Evolutionary conservation across 2,797 vertebrate species (phyloP), one percentile per base, ranked within the genome.

Genomic region (Amniataba percoides): DNA sequence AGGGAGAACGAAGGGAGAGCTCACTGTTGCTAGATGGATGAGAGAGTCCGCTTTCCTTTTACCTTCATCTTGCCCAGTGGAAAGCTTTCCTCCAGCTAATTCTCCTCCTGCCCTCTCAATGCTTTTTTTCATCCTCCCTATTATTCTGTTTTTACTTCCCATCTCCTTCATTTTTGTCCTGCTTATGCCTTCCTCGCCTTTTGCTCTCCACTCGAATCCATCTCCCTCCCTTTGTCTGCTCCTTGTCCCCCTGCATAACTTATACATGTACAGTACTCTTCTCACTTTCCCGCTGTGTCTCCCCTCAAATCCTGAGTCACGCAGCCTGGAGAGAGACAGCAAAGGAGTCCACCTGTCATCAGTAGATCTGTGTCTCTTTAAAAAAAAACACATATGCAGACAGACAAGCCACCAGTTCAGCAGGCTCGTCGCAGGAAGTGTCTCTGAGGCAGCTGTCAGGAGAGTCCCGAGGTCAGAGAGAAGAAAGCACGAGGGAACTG

Each of bases 1-100:
- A 74, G 70, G 77, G 27, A 62, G 68, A 18, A 27, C 5, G 66
- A 73, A 64, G 71, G 57, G 56, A 77, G 69, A 45, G 76, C 53
- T 74, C 53, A 48, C n/a, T 48, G 62, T 62, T 49, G 69, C 75
- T 73, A 34, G 83, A 86, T 81, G 76, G 80, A 87, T 86, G 69
- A 19, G 57, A 31, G 51, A 76, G 46, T 65, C 60, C 48, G 21
- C 1, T 25, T 80, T 77, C 23, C 43, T 15, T 40, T 64, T 36
- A 21, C 57, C 39, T 74, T 74, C 68, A 67, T 83, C 51, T 64
- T 1, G 64, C 59, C 67, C 61, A 7, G 27, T 62, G 36, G 18
- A 78, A 56, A 45, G 12, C 42, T 74, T 82, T 75, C 45, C 71
- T 81, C 57, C 25, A 65, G 71, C 61, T 12, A 31, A 13, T 84